Evolutionary conservation across 2,113 vertebrate species (phyloP), one percentile per base, ranked within the genome.

Genomic region (Chrysemys picta): DNA sequence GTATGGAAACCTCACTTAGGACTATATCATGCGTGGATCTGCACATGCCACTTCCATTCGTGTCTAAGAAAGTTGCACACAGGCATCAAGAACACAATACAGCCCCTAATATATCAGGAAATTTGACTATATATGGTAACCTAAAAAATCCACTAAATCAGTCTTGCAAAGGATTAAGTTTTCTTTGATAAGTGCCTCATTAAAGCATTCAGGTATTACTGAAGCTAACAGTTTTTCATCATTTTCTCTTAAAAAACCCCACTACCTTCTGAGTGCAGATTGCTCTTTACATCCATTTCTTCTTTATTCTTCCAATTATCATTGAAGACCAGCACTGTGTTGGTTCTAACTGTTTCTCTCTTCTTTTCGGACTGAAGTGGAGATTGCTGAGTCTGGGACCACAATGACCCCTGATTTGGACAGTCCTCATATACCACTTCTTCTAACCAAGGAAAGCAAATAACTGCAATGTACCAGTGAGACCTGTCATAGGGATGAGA

Each of bases 401-500:
- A 81, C 1, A 84, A 84, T 1, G 95, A 87, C 65, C 72, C 69
- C 80, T 97, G 90, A 65, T 88, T 72, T 53, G 92, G 96, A 95
- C 97, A 96, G 38, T 98, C 96, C 93, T 99, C 98, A 89, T 97
- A 97, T 56, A 98, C 96, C 50, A 97, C 96, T 94, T 99, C 98
- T 92, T 99, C 98, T 97, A 99, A 89, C 95, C 99, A 99, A 35
- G 99, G 99, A 95, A 99, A 99, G 97, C 99, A 99, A 96, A 99
- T 99, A 45, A 99, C 98, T 89, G 99, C 99, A 89, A 99, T 98
- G 97, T 99, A 99, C 99, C 99, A 99, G 93, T 99, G 99, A 97
- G 99, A 98, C 97, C 99, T 99, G 95, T 57, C 88, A 4, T 9
- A 27, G 27, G 89, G 10, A 90, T 0, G 1, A 11, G 16, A 54